Evolutionary conservation across 2,797 vertebrate genomes (phyloP), one percentile per base, ranked within the genome.

Genomic region (Tragopan temminckii): DNA sequence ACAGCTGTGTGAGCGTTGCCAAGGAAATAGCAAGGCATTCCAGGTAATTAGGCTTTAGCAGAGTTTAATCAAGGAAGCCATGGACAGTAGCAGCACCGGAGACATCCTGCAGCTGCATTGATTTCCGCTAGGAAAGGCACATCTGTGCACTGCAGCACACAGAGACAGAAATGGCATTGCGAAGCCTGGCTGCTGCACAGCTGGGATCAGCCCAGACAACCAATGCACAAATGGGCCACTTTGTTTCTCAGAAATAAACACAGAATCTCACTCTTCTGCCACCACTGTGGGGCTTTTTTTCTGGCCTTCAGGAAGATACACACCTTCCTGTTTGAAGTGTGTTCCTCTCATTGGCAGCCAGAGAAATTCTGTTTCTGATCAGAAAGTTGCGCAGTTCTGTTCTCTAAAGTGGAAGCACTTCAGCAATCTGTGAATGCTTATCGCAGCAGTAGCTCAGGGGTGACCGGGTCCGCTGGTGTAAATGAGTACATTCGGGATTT

Each of bases 1-100:
- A 71, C 83, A 91, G 77, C 74, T 50, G 74, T 4, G 16, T 45
- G 63, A 79, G 38, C 45, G 48, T 29, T 91, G 92, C 93, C 97
- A 96, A 88, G 92, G 95, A 97, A 96, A 93, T 92, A 90, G 95
- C 86, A 82, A 93, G 96, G 94, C 91, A 89, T 96, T 95, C 88
- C 93, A 89, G 85, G 81, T 88, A 94, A 95, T 96, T 96, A 90
- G 81, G 85, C 85, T 91, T 96, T 95, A 93, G 89, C 48, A 59
- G 89, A 92, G 92, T 93, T 96, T 96, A 97, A 97, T 96, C 91
- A 96, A 96, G 96, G 96, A 61, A 87, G 90, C 95, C 35, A 31
- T 83, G 93, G 94, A 90, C 95, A 94, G 80, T 75, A 67, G 53
- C 36, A 72, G 66, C 96, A 96, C 94, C 45, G 89, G 93, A 89